Conservation (phyloP, 2,888 invertebrate genomes). For the Limnephilus lunatus region DNA sequence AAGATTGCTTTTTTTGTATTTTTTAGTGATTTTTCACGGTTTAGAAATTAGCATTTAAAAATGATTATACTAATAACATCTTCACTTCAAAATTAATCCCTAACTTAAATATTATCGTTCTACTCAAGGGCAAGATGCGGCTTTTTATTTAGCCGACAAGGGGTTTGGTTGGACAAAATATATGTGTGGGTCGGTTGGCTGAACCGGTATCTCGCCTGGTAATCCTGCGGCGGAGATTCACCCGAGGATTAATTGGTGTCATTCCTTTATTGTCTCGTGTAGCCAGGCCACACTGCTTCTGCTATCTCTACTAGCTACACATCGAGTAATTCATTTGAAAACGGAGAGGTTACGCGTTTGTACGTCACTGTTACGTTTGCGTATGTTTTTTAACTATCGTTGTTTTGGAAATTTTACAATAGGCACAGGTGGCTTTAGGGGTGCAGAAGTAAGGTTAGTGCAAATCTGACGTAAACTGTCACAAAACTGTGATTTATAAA, state of each 20-base stretch:
- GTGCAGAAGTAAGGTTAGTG: too few species aligned
- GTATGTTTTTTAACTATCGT: not conserved
- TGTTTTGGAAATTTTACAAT: not conserved
- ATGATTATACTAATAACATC: not conserved
- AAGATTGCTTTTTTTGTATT: too few species aligned
- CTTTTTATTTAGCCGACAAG: slow-evolving; percentile 6
- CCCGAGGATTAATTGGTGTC: slow-evolving; percentile 21
- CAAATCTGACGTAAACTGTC: too few species aligned
- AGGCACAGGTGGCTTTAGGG: not conserved
- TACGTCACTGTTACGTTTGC: not conserved
- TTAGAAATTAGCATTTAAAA: not conserved
- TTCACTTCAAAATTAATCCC: not conserved
- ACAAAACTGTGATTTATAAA: too few species aligned
- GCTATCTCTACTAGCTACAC: not conserved
- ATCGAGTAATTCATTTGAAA: slow-evolving; percentile 30
- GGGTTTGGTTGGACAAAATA: not conserved
- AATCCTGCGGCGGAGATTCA: slow-evolving; percentile 20
- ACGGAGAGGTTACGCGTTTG: not conserved
- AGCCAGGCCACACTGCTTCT: not conserved
- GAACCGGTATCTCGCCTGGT: not conserved
- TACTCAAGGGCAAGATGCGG: not conserved
- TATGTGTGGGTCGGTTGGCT: not conserved
- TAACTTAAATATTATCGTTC: not conserved
- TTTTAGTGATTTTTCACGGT: too few species aligned
- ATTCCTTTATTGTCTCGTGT: slow-evolving; percentile 15